Conservation (phyloP, 2,888 invertebrate species). For the Melanargia galathea region DNA sequence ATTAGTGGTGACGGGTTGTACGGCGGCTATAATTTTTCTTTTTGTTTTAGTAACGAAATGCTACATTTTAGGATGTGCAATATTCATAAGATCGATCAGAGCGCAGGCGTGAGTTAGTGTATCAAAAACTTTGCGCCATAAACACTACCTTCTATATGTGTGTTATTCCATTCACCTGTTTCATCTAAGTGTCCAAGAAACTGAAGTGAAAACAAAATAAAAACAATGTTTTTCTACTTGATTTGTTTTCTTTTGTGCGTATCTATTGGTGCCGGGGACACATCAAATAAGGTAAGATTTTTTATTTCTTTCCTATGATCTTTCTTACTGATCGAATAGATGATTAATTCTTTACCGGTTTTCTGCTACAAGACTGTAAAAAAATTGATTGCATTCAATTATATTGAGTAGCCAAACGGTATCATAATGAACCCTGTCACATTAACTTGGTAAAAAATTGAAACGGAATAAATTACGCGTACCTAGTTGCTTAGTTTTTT, state of each 20-base stretch:
- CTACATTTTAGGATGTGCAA: constrained; percentile 64
- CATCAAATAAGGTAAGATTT: constrained; percentile 57
- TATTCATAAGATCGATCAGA: constrained; percentile 64
- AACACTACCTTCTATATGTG: constrained; percentile 43
- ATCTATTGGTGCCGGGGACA: constrained; percentile 46
- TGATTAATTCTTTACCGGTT: constrained; percentile 16
- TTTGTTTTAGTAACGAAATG: constrained; percentile 46
- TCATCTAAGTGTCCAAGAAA: constrained; percentile 20
- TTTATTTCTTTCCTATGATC: constrained; percentile 13
- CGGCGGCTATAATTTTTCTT: constrained; percentile 42
- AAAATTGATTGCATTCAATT: constrained; percentile 2
- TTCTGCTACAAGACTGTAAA: background rate
- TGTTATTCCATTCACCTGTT: constrained; percentile 10
- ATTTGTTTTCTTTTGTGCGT: constrained; percentile 55
- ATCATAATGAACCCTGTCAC: background rate
- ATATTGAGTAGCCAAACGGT: background rate
- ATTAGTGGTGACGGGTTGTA: constrained; percentile 32
- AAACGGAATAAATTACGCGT: background rate
- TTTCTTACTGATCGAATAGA: background rate
- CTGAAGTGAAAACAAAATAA: constrained; percentile 31
- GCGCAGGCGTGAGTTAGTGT: constrained; percentile 73
- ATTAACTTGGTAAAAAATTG: background rate
- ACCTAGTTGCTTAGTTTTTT: background rate
- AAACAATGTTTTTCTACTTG: constrained; percentile 55
- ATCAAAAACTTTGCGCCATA: constrained; percentile 64